phyloP scores from a whole-genome alignment of 2,113 vertebrate species.

The Thalassoma bifasciatum region DNA sequence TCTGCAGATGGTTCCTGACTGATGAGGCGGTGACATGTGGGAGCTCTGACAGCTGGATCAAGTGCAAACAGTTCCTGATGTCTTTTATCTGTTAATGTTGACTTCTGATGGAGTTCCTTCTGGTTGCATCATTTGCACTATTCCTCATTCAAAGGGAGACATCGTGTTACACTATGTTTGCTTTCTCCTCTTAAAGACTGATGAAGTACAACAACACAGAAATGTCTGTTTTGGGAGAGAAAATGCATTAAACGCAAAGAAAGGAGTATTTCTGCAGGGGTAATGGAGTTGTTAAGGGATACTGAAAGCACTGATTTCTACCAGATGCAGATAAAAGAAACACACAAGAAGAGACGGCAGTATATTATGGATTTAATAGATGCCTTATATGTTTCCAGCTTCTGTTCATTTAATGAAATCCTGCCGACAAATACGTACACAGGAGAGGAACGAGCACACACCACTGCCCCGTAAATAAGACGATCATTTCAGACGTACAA shows the following conservation, averaged over 20 bases:
- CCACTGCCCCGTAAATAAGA: conserved; percentile 39
- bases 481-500: conserved; percentile 14
- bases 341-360: neutral
- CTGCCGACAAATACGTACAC: conserved; percentile 23
- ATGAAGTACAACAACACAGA: neutral
- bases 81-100: conserved; percentile 5
- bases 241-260: neutral
- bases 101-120: neutral
- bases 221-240: neutral
- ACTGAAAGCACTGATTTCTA: neutral
- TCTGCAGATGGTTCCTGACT: neutral
- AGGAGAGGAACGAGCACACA: conserved; percentile 7
- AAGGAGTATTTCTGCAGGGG: neutral
- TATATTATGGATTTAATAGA: neutral
- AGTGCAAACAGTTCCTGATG: neutral
- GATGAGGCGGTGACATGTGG: conserved; percentile 1
- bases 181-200: neutral
- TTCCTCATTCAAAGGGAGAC: neutral
- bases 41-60: conserved; percentile 9
- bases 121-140: neutral
- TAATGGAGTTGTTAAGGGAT: neutral
- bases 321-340: neutral
- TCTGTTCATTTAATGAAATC: conserved; percentile 21
- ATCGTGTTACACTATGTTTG: neutral
- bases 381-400: neutral